Base-by-base conservation (phyloP, 2,113 vertebrate genomes). In the Siphamia tubifer region DNA sequence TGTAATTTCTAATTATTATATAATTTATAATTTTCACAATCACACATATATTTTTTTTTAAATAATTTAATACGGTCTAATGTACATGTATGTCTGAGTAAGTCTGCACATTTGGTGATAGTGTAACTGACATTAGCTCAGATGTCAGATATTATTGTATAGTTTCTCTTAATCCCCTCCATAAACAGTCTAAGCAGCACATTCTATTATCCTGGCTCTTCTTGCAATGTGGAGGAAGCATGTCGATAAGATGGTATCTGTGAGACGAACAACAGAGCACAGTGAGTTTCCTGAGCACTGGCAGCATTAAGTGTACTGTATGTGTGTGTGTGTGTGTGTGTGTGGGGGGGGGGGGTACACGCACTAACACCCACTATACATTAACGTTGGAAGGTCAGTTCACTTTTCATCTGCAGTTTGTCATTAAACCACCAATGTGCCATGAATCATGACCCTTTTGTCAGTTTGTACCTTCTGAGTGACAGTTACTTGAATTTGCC, bases 191-290 rank as follows among this genome's bases (percentile, higher is more conserved):
- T 32, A 20, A 63, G 47, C 28, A 21, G 36, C 25, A 53, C 57
- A 63, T 74, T 79, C 42, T 43, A 54, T 42, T 57, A 32, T 40
- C 54, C 12, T 34, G 12, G 39, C 65, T 65, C 53, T 64, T 44
- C 20, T 35, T 54, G 58, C 55, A 63, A 34, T 28, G 32, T 45
- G 42, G 68, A 68, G 67, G 68, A 77, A 73, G 60, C 40, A 36
- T 64, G 69, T 20, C 51, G 82, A 81, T 83, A 81, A 85, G 86
- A 86, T 87, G 39, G 30, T 79, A 82, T 87, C 82, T 70, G 21
- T 34, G 43, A 39, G 61, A 66, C 45, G 62, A 71, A 67, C 53
- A 54, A 40, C 66, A 58, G 65, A 57, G 30, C 45, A 39, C 43
- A 63, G 9, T 36, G 31, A 12, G 24, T 67, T 82, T 82, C 70